Percentiles rank a stretch among this genome's conserved stretches.
Evolutionary conservation across 1,140 invertebrate species (phyloP).

Genomic region (Pemphigus obesinymphae): DNA sequence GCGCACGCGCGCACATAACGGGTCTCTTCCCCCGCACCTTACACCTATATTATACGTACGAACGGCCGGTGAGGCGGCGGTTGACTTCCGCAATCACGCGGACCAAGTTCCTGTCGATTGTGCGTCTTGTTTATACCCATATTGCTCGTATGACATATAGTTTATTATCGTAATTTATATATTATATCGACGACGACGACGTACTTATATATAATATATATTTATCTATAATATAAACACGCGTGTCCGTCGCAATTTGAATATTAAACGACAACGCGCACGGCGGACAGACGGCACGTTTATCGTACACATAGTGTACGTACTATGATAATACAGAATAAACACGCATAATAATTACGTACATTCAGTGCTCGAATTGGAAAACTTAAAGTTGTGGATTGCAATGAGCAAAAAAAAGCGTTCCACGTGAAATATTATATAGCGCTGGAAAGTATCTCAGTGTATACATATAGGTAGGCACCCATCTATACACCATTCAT

Average conservation of each 20-base stretch:
- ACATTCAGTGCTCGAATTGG: too few species aligned
- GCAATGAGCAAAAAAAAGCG: too few species aligned
- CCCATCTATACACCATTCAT: too few species aligned
- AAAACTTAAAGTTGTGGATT: too few species aligned
- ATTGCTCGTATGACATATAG: not conserved
- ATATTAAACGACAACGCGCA: not conserved
- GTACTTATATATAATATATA: not conserved
- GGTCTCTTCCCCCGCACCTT: not conserved
- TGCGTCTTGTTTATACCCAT: not conserved
- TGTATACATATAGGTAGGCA: too few species aligned
- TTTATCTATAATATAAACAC: not conserved
- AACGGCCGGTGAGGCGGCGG: not conserved
- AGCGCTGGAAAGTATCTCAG: too few species aligned
- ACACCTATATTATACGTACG: not conserved
- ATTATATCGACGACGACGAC: not conserved
- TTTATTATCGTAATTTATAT: not conserved
- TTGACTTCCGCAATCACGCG: constrained; percentile 11
- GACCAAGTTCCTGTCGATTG: not conserved
- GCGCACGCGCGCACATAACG: not conserved
- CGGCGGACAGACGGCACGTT: too few species aligned
- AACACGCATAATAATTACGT: too few species aligned
- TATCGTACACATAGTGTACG: too few species aligned
- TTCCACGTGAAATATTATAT: too few species aligned
- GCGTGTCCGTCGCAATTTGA: not conserved
- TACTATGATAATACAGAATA: too few species aligned